These are phyloP conservation scores for Bombus soroeensis DNA, from an alignment of 1,140 invertebrate species.

Conservation along the genomic window DNA sequence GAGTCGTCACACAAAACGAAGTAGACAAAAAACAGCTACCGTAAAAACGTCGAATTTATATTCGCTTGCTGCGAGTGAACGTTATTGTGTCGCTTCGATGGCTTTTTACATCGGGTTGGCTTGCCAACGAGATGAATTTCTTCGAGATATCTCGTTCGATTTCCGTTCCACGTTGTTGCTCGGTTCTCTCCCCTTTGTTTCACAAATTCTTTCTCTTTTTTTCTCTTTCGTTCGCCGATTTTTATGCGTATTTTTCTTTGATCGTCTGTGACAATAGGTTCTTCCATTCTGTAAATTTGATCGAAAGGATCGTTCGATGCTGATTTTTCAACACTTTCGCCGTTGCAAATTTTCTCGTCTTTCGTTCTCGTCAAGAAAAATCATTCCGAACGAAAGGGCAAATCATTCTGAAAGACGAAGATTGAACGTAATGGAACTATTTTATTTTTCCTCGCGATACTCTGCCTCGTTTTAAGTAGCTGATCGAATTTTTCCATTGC, in stretches of 20 bases:
- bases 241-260: background rate
- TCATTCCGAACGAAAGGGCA: no score
- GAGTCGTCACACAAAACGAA: background rate
- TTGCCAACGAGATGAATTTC: background rate
- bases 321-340: background rate
- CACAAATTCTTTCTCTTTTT: background rate
- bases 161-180: background rate
- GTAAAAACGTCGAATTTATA: slow-evolving; percentile 13
- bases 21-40: slow-evolving; percentile 5
- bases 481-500: no score
- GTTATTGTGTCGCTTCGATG: background rate
- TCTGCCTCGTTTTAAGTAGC: no score
- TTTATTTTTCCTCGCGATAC: no score
- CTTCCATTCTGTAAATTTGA: background rate
- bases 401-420: no score
- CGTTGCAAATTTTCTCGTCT: no score
- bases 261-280: no score
- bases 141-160: background rate
- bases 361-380: no score
- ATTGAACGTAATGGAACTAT: no score
- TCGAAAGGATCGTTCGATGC: background rate
- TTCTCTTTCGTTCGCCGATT: background rate
- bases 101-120: background rate
- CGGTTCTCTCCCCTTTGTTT: background rate
- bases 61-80: background rate